Conservation (phyloP, 2,113 vertebrate genomes). For the Cyanocitta stelleri region DNA sequence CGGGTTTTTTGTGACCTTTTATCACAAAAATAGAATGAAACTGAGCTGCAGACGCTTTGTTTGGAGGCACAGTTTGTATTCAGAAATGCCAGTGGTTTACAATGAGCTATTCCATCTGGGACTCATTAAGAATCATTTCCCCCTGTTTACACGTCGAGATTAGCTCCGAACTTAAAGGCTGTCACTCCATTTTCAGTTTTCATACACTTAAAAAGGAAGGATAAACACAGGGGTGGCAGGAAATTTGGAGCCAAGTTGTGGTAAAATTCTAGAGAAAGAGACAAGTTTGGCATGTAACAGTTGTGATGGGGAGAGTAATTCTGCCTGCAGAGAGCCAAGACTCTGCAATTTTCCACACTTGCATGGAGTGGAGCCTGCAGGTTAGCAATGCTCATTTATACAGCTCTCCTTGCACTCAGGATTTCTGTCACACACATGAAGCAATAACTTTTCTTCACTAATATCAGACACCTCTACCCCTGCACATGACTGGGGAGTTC, state of each 20-base stretch:
- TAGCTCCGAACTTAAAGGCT: not conserved
- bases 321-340: not conserved
- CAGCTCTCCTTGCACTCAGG: not conserved
- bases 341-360: not conserved
- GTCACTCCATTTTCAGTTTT: not conserved
- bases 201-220: not conserved
- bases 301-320: not conserved
- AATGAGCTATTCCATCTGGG: not conserved
- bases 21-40: slow-evolving; percentile 16
- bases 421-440: not conserved
- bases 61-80: not conserved
- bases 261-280: not conserved
- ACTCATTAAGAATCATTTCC: slow-evolving; percentile 14
- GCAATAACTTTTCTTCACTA: not conserved
- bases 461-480: not conserved
- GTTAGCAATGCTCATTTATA: not conserved
- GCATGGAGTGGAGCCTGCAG: not conserved
- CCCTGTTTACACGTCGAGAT: not conserved
- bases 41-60: not conserved
- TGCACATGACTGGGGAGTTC: not conserved
- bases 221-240: not conserved
- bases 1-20: not conserved
- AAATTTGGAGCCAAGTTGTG: not conserved
- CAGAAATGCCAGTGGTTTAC: not conserved
- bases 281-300: not conserved